Evolutionary conservation across 2,888 invertebrate genomes (phyloP), one percentile per base, ranked within the genome.

Genomic region (Argyresthia goedartella): DNA sequence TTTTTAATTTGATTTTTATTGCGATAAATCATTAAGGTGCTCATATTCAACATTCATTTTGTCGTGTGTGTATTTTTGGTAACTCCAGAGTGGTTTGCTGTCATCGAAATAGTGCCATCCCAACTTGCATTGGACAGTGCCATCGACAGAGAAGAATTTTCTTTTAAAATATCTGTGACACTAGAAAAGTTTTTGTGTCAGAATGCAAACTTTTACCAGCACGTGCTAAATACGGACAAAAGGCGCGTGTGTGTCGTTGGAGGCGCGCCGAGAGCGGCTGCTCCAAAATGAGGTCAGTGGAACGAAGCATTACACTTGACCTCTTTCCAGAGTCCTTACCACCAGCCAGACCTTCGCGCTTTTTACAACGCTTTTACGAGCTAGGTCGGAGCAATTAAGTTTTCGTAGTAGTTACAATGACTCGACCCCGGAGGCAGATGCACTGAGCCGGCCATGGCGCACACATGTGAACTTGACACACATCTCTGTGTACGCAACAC

Each of bases 261-360:
- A n/a, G n/a, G 39, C n/a, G 39, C 39, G 33, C 46, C 15, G 41
- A 34, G 8, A n/a, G 65, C 71, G 68, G 69, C 68, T 71, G 66
- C 62, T 71, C 68, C 66, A 67, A 75, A 86, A 86, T 85, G 84
- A 86, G 86, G 86, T 80, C 78, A 86, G 82, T 85, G 73, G 84
- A 84, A 80, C 85, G 72, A 81, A 77, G 77, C 76, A 80, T 80
- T 85, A 84, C 85, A 85, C 85, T 86, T 85, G 86, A 86, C 86
- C 86, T 81, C 86, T 85, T 86, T 86, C 45, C 61, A 63, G 76
- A 85, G 85, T 86, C 85, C 86, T 85, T 82, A 85, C 84, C 81
- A 81, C 82, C 77, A 34, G 73, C 80, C 81, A 82, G 85, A 81
- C 84, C 85, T 86, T 86, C 85, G 81, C 76, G 79, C 79, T 81